phyloP scores from a whole-genome alignment of 2,113 vertebrate species.

The Laticauda laticaudata region DNA sequence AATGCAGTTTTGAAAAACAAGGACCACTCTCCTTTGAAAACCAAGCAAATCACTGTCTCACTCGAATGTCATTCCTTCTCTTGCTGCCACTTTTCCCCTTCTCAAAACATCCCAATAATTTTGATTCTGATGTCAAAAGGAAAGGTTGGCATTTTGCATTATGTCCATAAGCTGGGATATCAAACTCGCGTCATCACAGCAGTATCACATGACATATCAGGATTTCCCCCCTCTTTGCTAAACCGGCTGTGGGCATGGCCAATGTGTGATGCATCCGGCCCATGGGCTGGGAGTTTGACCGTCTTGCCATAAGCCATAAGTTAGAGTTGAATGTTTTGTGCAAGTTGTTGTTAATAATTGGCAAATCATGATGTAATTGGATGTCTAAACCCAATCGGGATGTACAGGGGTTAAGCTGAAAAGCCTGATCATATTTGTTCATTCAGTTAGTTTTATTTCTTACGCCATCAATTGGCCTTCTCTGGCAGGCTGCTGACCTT shows the following conservation, averaged over 20 bases:
- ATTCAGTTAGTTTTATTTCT: background rate
- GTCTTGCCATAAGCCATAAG: background rate
- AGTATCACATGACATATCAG: too few species aligned
- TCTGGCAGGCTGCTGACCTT: background rate
- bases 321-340: background rate
- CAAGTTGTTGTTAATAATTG: background rate
- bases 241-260: too few species aligned
- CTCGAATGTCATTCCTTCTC: background rate
- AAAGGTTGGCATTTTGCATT: background rate
- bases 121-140: background rate
- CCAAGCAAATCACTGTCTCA: background rate
- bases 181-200: too few species aligned
- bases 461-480: background rate
- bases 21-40: background rate
- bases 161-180: background rate
- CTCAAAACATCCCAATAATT: background rate
- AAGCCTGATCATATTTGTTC: background rate
- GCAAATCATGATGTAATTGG: background rate
- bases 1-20: background rate
- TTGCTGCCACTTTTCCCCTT: background rate
- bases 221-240: too few species aligned
- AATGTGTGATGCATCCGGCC: too few species aligned
- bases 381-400: background rate
- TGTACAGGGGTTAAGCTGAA: background rate
- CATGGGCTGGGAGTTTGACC: too few species aligned